These are phyloP conservation scores for Drosophila borborema DNA, from an alignment of 2,888 invertebrate genomes.

Conservation along the genomic window DNA sequence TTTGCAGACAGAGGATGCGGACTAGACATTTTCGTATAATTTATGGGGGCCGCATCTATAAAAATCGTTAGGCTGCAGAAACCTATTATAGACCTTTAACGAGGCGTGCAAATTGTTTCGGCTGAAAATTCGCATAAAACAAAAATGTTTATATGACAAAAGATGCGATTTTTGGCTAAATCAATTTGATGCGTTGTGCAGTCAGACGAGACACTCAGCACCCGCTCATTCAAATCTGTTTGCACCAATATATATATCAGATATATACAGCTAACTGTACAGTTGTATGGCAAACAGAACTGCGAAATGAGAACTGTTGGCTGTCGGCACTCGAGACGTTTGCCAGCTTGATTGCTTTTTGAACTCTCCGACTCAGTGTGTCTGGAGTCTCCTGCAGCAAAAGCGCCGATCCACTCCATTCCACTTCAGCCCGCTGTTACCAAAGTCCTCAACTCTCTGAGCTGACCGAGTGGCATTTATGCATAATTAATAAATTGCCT, in stretches of 20 bases:
- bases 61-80: conserved; percentile 24
- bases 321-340: conserved; percentile 65
- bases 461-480: conserved; percentile 59
- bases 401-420: too few relatives aligned
- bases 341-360: conserved; percentile 65
- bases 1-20: conserved; percentile 52
- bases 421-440: background rate
- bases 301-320: conserved; percentile 31
- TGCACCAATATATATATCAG: conserved; percentile 13
- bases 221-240: conserved; percentile 42
- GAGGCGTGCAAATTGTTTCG: conserved; percentile 41
- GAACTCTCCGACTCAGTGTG: conserved; percentile 63
- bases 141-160: conserved; percentile 37
- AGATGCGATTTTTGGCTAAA: conserved; percentile 62
- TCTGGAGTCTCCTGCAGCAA: background rate
- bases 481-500: conserved; percentile 80
- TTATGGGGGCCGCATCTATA: conserved; percentile 55
- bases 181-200: conserved; percentile 57
- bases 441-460: background rate
- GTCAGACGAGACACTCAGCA: conserved; percentile 32
- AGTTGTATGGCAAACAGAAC: conserved; percentile 14
- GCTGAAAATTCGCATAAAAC: conserved; percentile 21
- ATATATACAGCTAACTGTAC: conserved; percentile 55
- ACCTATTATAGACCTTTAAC: conserved; percentile 29
- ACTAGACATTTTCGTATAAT: conserved; percentile 59